A percentile compares a stretch with the other conserved stretches of the same genome.
Conservation (phyloP, 2,113 vertebrate genomes). For the Bos javanicus region DNA sequence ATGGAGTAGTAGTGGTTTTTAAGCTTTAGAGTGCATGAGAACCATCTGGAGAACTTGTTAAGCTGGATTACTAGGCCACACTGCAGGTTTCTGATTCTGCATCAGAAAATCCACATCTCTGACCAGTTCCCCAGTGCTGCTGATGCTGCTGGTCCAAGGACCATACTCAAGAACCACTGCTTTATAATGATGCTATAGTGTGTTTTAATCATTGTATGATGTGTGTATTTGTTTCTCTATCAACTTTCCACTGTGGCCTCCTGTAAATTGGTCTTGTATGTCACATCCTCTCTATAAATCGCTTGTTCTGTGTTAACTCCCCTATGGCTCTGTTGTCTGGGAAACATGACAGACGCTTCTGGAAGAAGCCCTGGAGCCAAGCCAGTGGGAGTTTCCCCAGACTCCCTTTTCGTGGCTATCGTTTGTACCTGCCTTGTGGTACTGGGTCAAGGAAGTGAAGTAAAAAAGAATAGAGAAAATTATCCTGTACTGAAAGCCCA, state of each 20-base stretch:
- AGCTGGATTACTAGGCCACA: neutral
- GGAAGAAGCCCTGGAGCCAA: neutral
- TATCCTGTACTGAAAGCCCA: neutral
- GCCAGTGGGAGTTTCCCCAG: neutral
- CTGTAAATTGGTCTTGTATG: too few relatives aligned
- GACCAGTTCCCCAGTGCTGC: neutral
- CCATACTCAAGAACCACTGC: neutral
- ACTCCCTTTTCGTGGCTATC: too few relatives aligned
- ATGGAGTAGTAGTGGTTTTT: neutral
- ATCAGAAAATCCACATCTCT: neutral
- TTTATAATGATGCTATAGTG: accelerated
- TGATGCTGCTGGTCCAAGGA: accelerated
- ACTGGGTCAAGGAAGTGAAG: neutral
- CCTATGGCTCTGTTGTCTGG: neutral
- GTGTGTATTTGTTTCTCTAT: neutral
- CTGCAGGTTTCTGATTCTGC: neutral
- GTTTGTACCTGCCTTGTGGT: neutral
- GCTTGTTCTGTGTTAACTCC: neutral
- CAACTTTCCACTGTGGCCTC: neutral
- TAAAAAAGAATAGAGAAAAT: neutral
- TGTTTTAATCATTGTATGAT: neutral
- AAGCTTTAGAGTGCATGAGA: neutral
- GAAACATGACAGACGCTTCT: neutral
- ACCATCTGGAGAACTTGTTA: neutral
- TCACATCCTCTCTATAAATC: neutral